A percentile compares a stretch with the other conserved stretches of the same genome.
Conservation (phyloP, 1,140 invertebrate species). For the Apis florea region DNA sequence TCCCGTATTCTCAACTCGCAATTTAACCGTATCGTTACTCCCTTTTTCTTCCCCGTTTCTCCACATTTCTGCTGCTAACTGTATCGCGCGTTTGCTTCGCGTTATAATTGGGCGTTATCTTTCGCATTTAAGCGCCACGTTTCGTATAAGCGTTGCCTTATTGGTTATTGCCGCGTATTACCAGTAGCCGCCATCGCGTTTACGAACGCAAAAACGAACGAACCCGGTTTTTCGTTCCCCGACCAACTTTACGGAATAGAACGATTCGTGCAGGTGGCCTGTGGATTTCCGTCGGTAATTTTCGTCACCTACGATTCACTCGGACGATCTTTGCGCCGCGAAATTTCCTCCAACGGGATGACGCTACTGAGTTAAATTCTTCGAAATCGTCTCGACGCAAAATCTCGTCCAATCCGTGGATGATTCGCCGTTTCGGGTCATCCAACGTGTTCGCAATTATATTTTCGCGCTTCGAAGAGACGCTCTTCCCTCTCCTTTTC, state of each 20-base stretch:
- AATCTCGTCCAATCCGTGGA: background rate
- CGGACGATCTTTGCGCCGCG: slow-evolving; percentile 39
- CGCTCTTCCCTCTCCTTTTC: background rate
- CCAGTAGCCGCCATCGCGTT: background rate
- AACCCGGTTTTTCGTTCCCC: background rate
- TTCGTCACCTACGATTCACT: slow-evolving; percentile 2
- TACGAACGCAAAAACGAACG: background rate
- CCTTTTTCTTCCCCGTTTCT: background rate
- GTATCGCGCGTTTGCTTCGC: slow-evolving; percentile 6
- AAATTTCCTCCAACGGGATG: slow-evolving; percentile 17
- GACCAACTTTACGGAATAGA: background rate
- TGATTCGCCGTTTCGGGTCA: slow-evolving; percentile 37
- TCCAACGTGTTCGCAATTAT: slow-evolving; percentile 56
- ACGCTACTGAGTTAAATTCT: slow-evolving; percentile 42
- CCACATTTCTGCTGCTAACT: slow-evolving; percentile 9
- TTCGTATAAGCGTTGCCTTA: background rate
- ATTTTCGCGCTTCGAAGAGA: slow-evolving; percentile 58
- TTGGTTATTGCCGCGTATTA: background rate
- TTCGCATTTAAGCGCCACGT: background rate
- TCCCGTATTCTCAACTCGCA: background rate
- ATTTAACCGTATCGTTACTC: background rate
- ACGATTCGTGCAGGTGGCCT: background rate
- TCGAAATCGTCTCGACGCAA: background rate
- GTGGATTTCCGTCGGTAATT: background rate
- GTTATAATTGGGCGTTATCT: background rate